Evolutionary conservation across 1,140 invertebrate genomes (phyloP).

Genomic region (Atta texana): DNA sequence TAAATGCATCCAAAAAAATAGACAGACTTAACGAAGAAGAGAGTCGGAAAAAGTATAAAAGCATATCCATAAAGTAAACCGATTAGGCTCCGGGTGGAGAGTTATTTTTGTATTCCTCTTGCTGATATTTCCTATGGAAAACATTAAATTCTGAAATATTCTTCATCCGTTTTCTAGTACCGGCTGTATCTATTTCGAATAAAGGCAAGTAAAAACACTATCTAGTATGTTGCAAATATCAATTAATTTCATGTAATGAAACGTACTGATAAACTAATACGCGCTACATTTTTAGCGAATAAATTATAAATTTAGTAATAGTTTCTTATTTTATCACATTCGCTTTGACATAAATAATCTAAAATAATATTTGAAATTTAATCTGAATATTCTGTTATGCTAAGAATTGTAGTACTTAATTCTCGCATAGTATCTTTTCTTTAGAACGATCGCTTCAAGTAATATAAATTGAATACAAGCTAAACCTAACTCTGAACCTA

Average conservation of each 20-base stretch:
- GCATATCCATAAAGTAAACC: conserved; percentile 68
- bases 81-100: conserved; percentile 80
- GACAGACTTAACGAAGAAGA: conserved; percentile 64
- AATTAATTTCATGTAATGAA: background rate
- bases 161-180: conserved; percentile 52
- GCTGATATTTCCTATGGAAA: conserved; percentile 40
- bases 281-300: conserved; percentile 24
- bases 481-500: conserved; percentile 76
- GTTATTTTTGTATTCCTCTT: conserved; percentile 65
- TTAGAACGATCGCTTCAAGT: conserved; percentile 32
- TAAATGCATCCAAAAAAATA: conserved; percentile 68
- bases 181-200: conserved; percentile 23
- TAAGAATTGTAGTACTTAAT: background rate
- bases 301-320: conserved; percentile 11
- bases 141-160: conserved; percentile 38
- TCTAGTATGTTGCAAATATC: conserved; percentile 30
- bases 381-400: conserved; percentile 6
- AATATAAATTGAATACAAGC: conserved; percentile 64
- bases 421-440: conserved; percentile 27
- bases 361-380: conserved; percentile 46
- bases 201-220: conserved; percentile 25
- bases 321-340: conserved; percentile 51
- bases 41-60: conserved; percentile 67
- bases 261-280: background rate
- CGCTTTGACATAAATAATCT: conserved; percentile 51